A percentile compares a stretch with the other conserved stretches of the same genome.
phyloP scores from a whole-genome alignment of 2,888 invertebrate species.

The Drosophila monieri region DNA sequence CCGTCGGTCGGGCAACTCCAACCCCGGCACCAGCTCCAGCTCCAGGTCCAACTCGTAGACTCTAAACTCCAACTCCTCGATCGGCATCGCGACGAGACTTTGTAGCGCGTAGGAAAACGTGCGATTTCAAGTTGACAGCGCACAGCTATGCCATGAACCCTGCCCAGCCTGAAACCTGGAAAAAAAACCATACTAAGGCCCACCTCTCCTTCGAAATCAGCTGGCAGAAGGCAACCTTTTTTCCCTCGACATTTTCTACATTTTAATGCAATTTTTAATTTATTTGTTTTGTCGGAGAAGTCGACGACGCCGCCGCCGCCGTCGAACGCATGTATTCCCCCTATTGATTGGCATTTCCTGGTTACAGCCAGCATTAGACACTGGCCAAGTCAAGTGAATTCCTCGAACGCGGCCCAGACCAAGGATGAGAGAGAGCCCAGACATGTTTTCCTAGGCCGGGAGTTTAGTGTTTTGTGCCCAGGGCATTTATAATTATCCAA shows the following conservation, averaged over 20 bases:
- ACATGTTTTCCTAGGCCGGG: not conserved
- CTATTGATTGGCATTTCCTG: slow-evolving; percentile 80
- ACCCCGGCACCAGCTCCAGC: slow-evolving; percentile 6
- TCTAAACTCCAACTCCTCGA: slow-evolving; percentile 25
- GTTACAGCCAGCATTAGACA: slow-evolving; percentile 71
- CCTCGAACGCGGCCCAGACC: slow-evolving; percentile 60
- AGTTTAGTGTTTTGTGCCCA: slow-evolving; percentile 15
- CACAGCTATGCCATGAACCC: slow-evolving; percentile 67
- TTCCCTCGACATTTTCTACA: slow-evolving; percentile 66
- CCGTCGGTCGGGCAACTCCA: slow-evolving; percentile 15
- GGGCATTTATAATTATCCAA: slow-evolving; percentile 36
- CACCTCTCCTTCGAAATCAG: slow-evolving; percentile 53
- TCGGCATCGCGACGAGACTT: slow-evolving; percentile 58
- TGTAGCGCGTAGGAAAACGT: slow-evolving; percentile 78
- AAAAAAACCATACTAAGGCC: slow-evolving; percentile 4
- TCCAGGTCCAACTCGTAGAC: slow-evolving; percentile 9
- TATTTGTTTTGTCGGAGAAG: slow-evolving; percentile 71
- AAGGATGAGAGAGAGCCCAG: slow-evolving; percentile 44
- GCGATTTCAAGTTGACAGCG: slow-evolving; percentile 80
- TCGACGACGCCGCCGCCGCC: slow-evolving; percentile 32
- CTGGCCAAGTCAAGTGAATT: slow-evolving; percentile 78
- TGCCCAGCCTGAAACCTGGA: slow-evolving; percentile 39
- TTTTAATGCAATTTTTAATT: slow-evolving; percentile 80
- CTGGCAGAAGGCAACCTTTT: slow-evolving; percentile 75
- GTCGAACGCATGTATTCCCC: slow-evolving; percentile 69